A percentile compares a stretch with the other conserved stretches of the same genome.
Conservation (phyloP, 2,113 vertebrate species). For the Passer montanus region DNA sequence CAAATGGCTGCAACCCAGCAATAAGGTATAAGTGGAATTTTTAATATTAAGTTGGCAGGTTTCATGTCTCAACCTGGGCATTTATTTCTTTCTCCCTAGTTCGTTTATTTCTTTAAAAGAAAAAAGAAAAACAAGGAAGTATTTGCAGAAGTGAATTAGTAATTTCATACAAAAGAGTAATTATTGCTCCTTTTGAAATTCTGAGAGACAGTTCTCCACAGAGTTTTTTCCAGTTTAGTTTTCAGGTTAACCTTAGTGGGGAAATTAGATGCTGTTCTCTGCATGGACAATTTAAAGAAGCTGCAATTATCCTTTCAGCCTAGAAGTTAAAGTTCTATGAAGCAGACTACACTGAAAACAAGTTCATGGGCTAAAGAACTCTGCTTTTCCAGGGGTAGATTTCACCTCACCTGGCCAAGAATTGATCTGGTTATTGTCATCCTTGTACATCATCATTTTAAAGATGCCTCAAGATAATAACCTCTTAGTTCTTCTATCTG, state of each 20-base stretch:
- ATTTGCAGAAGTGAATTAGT: neutral
- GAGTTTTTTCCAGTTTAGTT: neutral
- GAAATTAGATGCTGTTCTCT: neutral
- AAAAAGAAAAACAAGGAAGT: neutral
- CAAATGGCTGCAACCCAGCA: neutral
- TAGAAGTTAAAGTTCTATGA: neutral
- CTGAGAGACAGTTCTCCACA: neutral
- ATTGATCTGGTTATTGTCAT: neutral
- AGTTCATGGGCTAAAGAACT: neutral
- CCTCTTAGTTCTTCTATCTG: neutral
- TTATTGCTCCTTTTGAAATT: neutral
- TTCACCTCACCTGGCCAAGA: neutral
- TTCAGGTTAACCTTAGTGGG: neutral
- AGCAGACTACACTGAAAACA: neutral
- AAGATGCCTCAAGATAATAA: neutral
- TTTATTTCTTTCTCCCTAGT: neutral
- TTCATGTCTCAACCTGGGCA: rapidly evolving
- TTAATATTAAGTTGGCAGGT: conserved; percentile 5
- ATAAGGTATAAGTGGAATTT: neutral
- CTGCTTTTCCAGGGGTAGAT: neutral
- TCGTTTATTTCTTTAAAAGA: neutral
- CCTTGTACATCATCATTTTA: neutral
- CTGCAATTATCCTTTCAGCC: neutral
- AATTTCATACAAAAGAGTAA: neutral
- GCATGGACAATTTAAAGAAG: neutral